These are phyloP conservation scores for Bombus confusus DNA, from an alignment of 1,140 invertebrate genomes.

Conservation along the genomic window DNA sequence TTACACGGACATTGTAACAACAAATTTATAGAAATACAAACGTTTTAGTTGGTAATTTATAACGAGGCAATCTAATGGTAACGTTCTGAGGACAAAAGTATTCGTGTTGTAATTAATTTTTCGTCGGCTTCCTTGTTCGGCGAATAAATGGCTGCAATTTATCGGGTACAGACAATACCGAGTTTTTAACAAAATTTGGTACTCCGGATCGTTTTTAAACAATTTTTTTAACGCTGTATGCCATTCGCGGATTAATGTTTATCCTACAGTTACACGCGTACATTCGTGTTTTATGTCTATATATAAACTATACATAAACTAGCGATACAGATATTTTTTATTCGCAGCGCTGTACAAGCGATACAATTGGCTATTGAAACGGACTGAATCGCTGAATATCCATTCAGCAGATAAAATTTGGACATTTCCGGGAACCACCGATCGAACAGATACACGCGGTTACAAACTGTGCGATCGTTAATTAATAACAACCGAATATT, in stretches of 20 bases:
- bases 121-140: too few species aligned
- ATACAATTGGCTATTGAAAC: not conserved
- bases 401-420: slow-evolving; percentile 2
- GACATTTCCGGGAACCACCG: too few species aligned
- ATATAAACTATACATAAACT: too few species aligned
- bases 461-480: not conserved
- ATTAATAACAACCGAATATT: not conserved
- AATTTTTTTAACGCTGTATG: not conserved
- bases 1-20: not conserved
- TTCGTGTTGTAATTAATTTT: too few species aligned
- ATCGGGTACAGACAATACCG: not conserved
- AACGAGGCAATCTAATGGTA: too few species aligned
- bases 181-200: not conserved
- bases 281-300: not conserved
- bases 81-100: too few species aligned
- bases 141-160: too few species aligned
- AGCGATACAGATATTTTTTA: not conserved
- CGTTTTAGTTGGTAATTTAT: too few species aligned
- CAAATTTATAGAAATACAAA: not conserved
- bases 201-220: not conserved
- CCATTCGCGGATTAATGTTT: not conserved
- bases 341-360: not conserved
- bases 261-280: too few species aligned
- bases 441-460: too few species aligned
- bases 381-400: not conserved